phyloP scores from a whole-genome alignment of 2,888 invertebrate genomes.

The Megastigmus dorsalis region DNA sequence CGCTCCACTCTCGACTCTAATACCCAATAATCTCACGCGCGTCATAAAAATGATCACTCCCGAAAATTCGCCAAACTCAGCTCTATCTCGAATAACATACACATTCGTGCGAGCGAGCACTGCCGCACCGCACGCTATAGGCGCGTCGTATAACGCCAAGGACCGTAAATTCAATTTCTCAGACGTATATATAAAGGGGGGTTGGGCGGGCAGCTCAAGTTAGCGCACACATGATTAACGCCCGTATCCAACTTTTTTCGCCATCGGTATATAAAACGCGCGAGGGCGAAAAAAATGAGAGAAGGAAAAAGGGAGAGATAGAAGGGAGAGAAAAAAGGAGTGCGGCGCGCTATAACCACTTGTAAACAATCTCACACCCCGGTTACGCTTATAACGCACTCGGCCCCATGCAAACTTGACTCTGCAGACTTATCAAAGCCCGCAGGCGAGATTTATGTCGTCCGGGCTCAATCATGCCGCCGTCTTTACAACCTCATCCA shows the following conservation, averaged over 20 bases:
- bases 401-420: neutral
- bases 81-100: neutral
- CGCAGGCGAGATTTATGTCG: constrained; percentile 25
- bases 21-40: constrained; percentile 17
- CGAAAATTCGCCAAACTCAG: constrained; percentile 35
- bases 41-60: constrained; percentile 29
- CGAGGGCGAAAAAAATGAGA: neutral
- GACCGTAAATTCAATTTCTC: constrained; percentile 28
- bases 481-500: constrained; percentile 39
- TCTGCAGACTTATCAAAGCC: constrained; percentile 11
- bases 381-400: neutral
- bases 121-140: too few species aligned
- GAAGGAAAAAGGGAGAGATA: too few species aligned
- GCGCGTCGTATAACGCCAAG: too few species aligned
- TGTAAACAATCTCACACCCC: constrained; percentile 36
- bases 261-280: neutral
- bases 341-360: neutral
- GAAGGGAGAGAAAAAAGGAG: too few species aligned
- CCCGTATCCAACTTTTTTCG: constrained; percentile 10
- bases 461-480: neutral
- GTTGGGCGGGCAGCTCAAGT: too few species aligned
- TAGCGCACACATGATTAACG: constrained; percentile 25
- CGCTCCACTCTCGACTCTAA: constrained; percentile 1
- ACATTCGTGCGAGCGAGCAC: neutral
- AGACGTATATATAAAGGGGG: too few species aligned